Percentiles rank a stretch among this genome's conserved stretches.
phyloP scores from a whole-genome alignment of 2,888 invertebrate species.

The Automeris io region DNA sequence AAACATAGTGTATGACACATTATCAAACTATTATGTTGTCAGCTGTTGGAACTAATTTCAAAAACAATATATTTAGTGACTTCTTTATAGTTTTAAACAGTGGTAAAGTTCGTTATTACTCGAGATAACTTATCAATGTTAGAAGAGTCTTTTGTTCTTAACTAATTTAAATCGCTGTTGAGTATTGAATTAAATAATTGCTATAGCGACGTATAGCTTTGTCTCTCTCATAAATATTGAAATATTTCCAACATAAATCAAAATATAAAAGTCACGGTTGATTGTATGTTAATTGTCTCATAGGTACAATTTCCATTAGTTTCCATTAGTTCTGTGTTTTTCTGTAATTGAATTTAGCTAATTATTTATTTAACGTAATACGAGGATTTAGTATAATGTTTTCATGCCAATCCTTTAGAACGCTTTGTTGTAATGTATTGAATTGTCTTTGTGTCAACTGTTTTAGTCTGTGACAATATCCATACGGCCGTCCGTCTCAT shows the following conservation, averaged over 20 bases:
- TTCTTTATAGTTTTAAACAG: too few species aligned
- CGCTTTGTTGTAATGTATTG: background rate
- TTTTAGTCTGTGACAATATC: background rate
- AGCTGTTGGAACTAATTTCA: background rate
- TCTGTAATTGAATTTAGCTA: background rate
- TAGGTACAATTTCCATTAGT: background rate
- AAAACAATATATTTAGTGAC: background rate
- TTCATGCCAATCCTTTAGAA: background rate
- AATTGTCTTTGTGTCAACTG: background rate
- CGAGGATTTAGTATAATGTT: too few species aligned
- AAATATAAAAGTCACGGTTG: constrained; percentile 5
- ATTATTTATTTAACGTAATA: background rate
- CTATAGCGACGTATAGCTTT: background rate
- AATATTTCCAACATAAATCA: background rate
- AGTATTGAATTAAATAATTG: too few species aligned
- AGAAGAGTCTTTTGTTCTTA: too few species aligned
- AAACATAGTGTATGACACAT: background rate
- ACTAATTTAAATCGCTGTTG: too few species aligned
- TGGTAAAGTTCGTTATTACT: too few species aligned
- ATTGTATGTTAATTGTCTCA: constrained; percentile 7
- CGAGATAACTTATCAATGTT: too few species aligned
- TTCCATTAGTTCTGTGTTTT: background rate
- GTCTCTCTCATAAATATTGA: background rate
- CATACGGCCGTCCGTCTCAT: background rate
- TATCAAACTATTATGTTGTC: background rate